Evolutionary conservation across 2,888 invertebrate species (phyloP).

Genomic region (Proisotoma minuta): DNA sequence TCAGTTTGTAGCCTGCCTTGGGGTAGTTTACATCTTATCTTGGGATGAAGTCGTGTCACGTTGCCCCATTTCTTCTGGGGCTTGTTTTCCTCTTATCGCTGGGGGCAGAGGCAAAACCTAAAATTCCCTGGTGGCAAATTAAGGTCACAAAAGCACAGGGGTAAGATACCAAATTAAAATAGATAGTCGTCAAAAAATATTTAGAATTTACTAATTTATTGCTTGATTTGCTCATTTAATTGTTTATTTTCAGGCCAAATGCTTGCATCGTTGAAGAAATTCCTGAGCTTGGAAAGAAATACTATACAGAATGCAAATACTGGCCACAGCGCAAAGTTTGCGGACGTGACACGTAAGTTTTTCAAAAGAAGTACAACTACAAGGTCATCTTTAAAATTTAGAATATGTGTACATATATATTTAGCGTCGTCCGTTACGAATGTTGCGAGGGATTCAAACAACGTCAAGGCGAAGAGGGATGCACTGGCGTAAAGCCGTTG

Average conservation of each 20-base stretch:
- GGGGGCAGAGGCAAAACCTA: slow-evolving; percentile 12
- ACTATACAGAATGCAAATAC: slow-evolving; percentile 53
- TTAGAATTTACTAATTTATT: neutral
- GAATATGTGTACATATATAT: neutral
- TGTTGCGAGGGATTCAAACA: slow-evolving; percentile 55
- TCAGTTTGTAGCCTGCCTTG: too few species aligned
- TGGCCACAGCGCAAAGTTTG: slow-evolving; percentile 52
- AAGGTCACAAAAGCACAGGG: slow-evolving; percentile 52
- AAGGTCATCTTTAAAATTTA: neutral
- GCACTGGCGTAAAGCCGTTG: slow-evolving; percentile 54
- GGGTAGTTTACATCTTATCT: too few species aligned
- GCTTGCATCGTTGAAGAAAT: slow-evolving; percentile 53
- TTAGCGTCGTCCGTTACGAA: slow-evolving; percentile 53
- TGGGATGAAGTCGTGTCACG: too few species aligned
- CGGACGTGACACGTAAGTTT: slow-evolving; percentile 51
- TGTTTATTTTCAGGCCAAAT: slow-evolving; percentile 50
- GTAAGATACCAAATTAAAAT: slow-evolving; percentile 45
- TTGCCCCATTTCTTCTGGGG: too few species aligned
- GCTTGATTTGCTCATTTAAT: neutral
- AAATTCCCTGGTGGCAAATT: slow-evolving; percentile 52
- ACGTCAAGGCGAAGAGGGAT: slow-evolving; percentile 52
- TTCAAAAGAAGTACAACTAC: neutral
- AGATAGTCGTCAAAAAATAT: neutral
- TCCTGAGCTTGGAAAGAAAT: slow-evolving; percentile 50
- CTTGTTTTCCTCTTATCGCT: too few species aligned